Conservation (phyloP, 2,113 vertebrate species). For the Rhinogobius similis region DNA sequence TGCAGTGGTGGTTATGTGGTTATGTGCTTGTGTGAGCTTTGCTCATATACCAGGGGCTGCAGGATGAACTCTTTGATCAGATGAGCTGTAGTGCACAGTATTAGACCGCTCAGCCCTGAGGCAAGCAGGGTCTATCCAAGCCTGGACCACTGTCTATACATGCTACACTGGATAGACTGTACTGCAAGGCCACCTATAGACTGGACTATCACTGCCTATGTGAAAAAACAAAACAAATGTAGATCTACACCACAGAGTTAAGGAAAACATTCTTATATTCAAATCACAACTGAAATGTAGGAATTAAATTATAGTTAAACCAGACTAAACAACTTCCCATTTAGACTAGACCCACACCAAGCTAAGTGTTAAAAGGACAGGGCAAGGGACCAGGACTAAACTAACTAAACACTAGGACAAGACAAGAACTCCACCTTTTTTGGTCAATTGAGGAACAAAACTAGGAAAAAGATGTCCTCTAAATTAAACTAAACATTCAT, state of each 20-base stretch:
- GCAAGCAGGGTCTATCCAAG: constrained; percentile 29
- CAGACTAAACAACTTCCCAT: background rate
- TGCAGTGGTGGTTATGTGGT: background rate
- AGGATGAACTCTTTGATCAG: constrained; percentile 51
- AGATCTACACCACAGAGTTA: background rate
- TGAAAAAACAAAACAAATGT: too few species aligned
- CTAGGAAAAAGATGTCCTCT: too few species aligned
- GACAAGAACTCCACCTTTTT: background rate
- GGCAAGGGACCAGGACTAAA: background rate
- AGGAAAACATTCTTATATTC: background rate
- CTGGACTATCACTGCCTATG: background rate
- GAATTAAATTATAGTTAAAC: too few species aligned
- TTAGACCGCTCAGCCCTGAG: constrained; percentile 25
- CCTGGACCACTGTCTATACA: constrained; percentile 25
- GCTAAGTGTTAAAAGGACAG: background rate
- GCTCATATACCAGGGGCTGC: constrained; percentile 31
- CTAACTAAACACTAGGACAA: background rate
- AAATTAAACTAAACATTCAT: too few species aligned
- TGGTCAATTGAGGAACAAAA: background rate
- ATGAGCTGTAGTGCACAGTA: constrained; percentile 36
- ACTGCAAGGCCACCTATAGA: constrained; percentile 3
- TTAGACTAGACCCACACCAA: background rate
- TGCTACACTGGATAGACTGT: background rate
- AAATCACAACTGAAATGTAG: too few species aligned
- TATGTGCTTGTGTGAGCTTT: constrained; percentile 3